phyloP scores from a whole-genome alignment of 2,113 vertebrate species.

The Mormyrus lacerda region DNA sequence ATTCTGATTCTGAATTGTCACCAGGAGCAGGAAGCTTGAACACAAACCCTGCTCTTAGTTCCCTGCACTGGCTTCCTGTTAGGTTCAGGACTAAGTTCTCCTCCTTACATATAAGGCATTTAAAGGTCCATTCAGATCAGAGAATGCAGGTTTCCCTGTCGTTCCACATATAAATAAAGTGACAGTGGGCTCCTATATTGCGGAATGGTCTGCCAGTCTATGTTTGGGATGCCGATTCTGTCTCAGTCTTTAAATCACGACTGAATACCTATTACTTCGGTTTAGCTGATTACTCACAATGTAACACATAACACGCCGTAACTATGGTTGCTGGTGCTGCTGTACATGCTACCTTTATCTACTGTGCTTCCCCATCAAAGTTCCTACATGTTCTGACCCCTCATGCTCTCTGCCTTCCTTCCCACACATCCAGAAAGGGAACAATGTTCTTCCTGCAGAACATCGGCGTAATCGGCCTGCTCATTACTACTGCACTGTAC shows the following conservation, averaged over 20 bases:
- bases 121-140: not conserved
- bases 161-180: not conserved
- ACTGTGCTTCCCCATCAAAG: not conserved
- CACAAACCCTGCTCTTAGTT: not conserved
- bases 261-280: no score
- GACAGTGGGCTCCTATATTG: not conserved
- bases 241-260: not conserved
- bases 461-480: not conserved
- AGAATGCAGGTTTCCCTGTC: not conserved
- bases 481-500: not conserved
- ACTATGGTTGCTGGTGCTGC: not conserved
- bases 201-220: not conserved
- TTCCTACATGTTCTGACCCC: not conserved
- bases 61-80: not conserved
- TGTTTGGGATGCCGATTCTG: not conserved
- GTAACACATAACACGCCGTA: no score
- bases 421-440: not conserved
- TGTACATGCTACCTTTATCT: not conserved
- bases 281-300: no score
- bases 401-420: not conserved
- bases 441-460: not conserved
- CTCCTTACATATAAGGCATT: not conserved
- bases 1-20: not conserved
- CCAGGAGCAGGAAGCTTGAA: not conserved
- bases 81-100: not conserved